Percentiles rank a stretch among this genome's conserved stretches.
Conservation (phyloP, 1,140 invertebrate genomes). For the Pogonognathellus flavescens region DNA sequence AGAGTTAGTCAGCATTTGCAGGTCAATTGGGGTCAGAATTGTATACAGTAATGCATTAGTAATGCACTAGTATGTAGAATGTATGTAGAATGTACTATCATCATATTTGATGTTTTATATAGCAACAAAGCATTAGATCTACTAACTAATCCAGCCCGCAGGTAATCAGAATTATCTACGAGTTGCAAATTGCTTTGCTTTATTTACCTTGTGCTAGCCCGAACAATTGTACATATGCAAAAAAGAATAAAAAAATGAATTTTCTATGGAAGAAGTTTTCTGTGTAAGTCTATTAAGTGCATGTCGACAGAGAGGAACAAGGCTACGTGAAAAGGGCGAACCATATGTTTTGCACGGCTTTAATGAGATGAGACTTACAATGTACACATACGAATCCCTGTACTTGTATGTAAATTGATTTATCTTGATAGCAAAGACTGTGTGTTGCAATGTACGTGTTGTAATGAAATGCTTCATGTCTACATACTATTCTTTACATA, state of each 20-base stretch:
- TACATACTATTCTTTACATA: neutral
- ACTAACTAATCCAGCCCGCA: constrained; percentile 5
- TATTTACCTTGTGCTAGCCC: neutral
- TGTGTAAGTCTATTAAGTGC: neutral
- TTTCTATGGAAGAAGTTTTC: neutral
- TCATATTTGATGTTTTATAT: neutral
- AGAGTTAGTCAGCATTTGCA: neutral
- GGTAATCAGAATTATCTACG: constrained; percentile 12
- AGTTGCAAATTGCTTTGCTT: constrained; percentile 28
- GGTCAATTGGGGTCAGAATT: constrained; percentile 42
- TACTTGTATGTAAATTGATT: neutral
- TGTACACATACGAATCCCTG: neutral
- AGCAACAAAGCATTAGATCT: neutral
- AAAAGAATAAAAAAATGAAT: neutral
- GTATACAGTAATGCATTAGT: neutral
- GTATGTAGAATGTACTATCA: neutral
- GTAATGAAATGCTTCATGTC: no score
- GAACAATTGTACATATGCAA: constrained; percentile 15
- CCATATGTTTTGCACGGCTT: constrained; percentile 35
- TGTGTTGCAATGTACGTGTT: neutral
- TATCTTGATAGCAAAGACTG: constrained; percentile 29
- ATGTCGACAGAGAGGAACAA: neutral
- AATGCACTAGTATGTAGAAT: neutral
- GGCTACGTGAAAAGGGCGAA: neutral
- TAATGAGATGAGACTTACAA: constrained; percentile 21